Conservation (phyloP, 2,113 vertebrate species). For the Tetrax tetrax region DNA sequence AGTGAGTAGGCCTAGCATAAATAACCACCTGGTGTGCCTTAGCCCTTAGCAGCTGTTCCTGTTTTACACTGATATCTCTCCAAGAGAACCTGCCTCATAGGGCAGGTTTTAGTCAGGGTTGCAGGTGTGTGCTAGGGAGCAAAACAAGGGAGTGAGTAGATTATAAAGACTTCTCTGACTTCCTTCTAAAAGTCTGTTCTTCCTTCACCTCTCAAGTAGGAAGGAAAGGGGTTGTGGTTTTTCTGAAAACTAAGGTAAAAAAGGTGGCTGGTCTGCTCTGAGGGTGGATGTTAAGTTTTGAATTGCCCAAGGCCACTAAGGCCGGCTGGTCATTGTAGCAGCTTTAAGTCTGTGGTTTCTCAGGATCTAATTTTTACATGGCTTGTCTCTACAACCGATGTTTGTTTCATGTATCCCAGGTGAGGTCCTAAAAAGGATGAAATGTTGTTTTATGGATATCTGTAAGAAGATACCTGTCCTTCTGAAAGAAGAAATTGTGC, state of each 20-base stretch:
- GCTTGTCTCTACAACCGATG: neutral
- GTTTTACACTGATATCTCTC: neutral
- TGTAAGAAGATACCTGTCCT: neutral
- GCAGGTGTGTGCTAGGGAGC: neutral
- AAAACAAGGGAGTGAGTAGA: neutral
- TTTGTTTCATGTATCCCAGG: neutral
- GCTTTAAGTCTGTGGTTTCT: neutral
- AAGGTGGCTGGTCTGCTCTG: rapidly evolving
- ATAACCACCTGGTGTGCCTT: neutral
- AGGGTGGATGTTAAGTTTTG: neutral
- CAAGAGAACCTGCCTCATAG: neutral
- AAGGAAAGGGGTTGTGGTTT: neutral
- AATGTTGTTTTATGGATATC: neutral
- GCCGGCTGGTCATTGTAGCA: neutral
- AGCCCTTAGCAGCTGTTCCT: constrained; percentile 1
- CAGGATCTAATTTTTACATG: neutral
- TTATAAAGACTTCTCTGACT: neutral
- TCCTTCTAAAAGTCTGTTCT: neutral
- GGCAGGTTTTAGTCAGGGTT: neutral
- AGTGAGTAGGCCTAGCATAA: neutral
- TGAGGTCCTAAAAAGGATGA: neutral
- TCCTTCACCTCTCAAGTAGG: rapidly evolving
- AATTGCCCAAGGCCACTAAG: neutral
- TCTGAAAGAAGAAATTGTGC: neutral
- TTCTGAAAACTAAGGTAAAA: neutral